Evolutionary conservation across 2,797 vertebrate genomes (phyloP).

Genomic region (Myotis pilosus): DNA sequence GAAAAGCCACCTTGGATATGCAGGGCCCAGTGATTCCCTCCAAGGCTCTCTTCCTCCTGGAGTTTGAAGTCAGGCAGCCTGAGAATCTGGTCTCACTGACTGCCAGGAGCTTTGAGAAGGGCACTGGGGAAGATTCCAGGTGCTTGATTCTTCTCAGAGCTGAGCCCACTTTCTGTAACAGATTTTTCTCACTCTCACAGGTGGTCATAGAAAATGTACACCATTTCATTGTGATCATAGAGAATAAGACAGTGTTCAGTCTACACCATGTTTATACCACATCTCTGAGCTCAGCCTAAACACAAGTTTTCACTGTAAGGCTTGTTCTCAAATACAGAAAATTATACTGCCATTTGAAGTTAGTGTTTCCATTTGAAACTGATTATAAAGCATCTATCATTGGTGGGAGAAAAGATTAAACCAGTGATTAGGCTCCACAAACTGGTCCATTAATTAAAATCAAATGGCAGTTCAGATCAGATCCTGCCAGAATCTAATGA

Average conservation of each 20-base stretch:
- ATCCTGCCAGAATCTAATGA: background rate
- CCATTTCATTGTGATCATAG: background rate
- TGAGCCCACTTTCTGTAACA: background rate
- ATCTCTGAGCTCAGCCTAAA: background rate
- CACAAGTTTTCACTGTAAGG: background rate
- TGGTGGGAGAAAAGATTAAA: background rate
- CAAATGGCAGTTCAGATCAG: background rate
- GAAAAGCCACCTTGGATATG: background rate
- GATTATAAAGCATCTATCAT: background rate
- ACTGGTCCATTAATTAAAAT: background rate
- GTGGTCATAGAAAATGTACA: background rate
- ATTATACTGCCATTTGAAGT: background rate
- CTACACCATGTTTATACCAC: rapidly evolving
- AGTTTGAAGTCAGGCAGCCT: background rate
- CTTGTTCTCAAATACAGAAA: background rate
- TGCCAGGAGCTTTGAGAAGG: background rate
- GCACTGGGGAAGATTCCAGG: rapidly evolving
- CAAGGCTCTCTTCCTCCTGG: background rate
- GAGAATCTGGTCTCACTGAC: background rate
- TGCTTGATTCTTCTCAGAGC: rapidly evolving
- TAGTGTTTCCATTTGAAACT: background rate
- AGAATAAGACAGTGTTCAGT: background rate
- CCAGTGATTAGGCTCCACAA: background rate
- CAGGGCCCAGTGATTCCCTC: background rate
- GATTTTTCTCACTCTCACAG: background rate